Conservation (phyloP, 92 coral and sea anemone species). For the Metridium senile region DNA sequence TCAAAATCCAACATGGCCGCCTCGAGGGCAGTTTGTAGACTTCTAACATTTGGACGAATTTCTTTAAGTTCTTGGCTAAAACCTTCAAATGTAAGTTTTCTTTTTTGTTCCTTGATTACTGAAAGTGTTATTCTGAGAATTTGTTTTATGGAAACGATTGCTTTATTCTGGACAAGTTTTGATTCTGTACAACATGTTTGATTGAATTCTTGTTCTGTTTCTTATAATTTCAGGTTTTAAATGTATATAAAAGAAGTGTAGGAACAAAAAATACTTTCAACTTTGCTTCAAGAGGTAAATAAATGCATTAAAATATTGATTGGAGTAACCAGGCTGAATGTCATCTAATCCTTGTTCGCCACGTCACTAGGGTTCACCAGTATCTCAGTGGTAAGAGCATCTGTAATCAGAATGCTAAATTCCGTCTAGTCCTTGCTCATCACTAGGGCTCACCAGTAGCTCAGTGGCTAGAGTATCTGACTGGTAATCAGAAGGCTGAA, state of each 20-base stretch:
- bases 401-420: too few relatives aligned
- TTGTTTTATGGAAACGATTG: background rate
- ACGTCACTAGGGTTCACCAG: too few relatives aligned
- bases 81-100: background rate
- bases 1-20: constrained; percentile 50
- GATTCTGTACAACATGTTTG: background rate
- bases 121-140: background rate
- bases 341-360: too few relatives aligned
- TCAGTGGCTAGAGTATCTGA: too few relatives aligned
- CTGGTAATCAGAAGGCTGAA: too few relatives aligned
- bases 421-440: too few relatives aligned
- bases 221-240: background rate
- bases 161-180: background rate
- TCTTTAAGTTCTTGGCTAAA: constrained; percentile 3
- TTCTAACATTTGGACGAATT: background rate
- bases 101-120: background rate
- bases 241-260: background rate
- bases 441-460: too few relatives aligned
- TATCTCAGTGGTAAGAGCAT: too few relatives aligned
- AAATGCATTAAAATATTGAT: background rate
- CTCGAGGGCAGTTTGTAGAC: constrained; percentile 1
- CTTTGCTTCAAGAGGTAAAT: background rate
- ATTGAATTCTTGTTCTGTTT: background rate
- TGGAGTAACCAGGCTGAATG: background rate
- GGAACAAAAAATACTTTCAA: background rate